A percentile compares a stretch with the other conserved stretches of the same genome.
Conservation (phyloP, 2,888 invertebrate genomes). For the Himalopsyche anomala region DNA sequence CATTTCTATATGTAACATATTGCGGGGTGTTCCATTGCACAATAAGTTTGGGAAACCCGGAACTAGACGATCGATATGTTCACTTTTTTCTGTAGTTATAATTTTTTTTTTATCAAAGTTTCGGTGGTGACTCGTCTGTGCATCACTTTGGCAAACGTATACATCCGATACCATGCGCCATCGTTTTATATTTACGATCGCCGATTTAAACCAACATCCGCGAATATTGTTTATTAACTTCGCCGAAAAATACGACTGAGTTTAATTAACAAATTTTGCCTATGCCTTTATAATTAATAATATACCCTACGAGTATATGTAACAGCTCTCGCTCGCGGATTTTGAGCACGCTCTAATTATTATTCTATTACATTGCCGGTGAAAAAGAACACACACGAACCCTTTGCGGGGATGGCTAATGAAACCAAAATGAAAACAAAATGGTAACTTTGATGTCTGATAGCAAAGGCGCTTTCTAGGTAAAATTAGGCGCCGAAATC, state of each 20-base stretch:
- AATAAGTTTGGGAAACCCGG: too few species aligned
- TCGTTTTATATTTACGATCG: slow-evolving; percentile 3
- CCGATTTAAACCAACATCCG: neutral
- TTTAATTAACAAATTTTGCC: slow-evolving; percentile 14
- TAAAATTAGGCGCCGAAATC: slow-evolving; percentile 16
- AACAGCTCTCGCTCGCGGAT: neutral
- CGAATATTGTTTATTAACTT: slow-evolving; percentile 15
- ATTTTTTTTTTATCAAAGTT: too few species aligned
- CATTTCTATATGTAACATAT: too few species aligned
- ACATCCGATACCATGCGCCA: neutral
- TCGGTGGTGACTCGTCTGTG: neutral
- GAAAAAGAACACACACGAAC: slow-evolving; percentile 26
- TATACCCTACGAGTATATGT: neutral
- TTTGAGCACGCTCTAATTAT: neutral
- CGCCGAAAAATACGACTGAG: neutral
- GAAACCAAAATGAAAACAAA: slow-evolving; percentile 16
- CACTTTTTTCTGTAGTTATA: too few species aligned
- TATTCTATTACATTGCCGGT: neutral
- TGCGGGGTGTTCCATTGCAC: too few species aligned
- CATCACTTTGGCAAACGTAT: neutral
- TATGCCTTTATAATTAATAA: slow-evolving; percentile 7
- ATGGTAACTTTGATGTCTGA: slow-evolving; percentile 13
- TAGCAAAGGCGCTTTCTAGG: neutral
- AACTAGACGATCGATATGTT: too few species aligned
- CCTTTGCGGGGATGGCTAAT: neutral